Base-by-base conservation (phyloP, 2,888 invertebrate genomes). In the Amiota minor region DNA sequence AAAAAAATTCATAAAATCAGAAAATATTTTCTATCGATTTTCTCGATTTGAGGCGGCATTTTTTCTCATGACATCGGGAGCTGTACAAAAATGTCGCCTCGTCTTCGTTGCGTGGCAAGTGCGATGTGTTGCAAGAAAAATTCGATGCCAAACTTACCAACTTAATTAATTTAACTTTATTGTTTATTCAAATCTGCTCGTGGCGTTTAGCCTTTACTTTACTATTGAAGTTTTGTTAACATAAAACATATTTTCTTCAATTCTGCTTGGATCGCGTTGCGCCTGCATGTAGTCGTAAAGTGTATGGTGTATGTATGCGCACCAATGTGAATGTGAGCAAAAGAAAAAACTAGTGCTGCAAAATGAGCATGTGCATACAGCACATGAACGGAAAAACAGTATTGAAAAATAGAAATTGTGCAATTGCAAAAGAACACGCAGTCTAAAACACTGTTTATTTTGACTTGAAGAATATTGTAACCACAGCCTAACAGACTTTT, bases 21-120 rank as follows among this genome's bases (percentile, higher is more conserved):
- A 68, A 47, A 20, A 53, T 53, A 55, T 50, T 71, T 49, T 67
- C 77, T 85, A 84, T 83, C 80, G 84, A 83, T 83, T 83, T 83
- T 82, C 23, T 35, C 35, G 35, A 77, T 81, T 78, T 76, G 79
- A 76, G 73, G 80, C 72, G 62, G 72, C 84, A 84, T 85, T 84
- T 81, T 77, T 35, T 35, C 35, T 35, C 35, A 35, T 35, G 71
- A 59, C 53, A 55, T 73, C 23, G 65, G 70, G 75, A 67, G 70
- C 72, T 65, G 74, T 35, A 20, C 59, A 59, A 59, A 53, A 14
- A 53, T 53, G n/a, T 6, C 12, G 16, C 16, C n/a, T n/a, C 16
- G 53, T 53, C 53, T 8, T 11, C 59, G 20, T 18, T 59, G 59
- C 59, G 59, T 20, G 59, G 59, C 18, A 59, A 59, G 20, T 20